A percentile compares a stretch with the other conserved stretches of the same genome.
Evolutionary conservation across 92 coral and sea anemone species (phyloP).

Genomic region (Heteractis magnifica): DNA sequence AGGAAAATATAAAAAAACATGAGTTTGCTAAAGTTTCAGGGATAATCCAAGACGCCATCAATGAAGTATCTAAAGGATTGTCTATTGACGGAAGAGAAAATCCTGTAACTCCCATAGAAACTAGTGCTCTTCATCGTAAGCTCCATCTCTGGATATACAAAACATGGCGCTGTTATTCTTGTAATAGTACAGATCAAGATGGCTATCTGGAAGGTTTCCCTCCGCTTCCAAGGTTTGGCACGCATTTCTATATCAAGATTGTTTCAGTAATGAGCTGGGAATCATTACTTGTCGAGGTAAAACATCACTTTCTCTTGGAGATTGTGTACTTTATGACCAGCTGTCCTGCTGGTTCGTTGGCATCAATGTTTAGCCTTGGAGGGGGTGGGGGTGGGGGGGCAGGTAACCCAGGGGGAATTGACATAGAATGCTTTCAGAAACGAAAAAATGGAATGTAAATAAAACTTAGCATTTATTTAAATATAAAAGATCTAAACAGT

Average conservation of each 20-base stretch:
- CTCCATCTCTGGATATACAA: conserved; percentile 69
- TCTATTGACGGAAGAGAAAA: not conserved
- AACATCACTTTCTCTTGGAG: not conserved
- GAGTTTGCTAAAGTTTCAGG: conserved; percentile 9
- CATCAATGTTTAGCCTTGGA: too few relatives aligned
- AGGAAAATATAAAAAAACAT: conserved; percentile 16
- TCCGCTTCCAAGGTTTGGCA: conserved; percentile 54
- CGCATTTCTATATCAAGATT: conserved; percentile 46
- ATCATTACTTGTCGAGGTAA: conserved; percentile 58
- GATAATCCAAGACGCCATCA: conserved; percentile 38
- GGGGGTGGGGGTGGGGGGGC: too few relatives aligned
- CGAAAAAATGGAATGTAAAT: too few relatives aligned
- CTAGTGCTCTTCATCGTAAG: conserved; percentile 41
- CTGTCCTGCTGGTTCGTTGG: too few relatives aligned
- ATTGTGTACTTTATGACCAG: too few relatives aligned
- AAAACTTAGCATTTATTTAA: too few relatives aligned
- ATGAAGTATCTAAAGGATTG: conserved; percentile 38
- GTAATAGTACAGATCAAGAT: conserved; percentile 9
- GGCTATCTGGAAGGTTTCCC: conserved; percentile 53
- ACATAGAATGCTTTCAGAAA: too few relatives aligned
- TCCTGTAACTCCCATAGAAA: conserved; percentile 28
- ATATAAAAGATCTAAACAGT: too few relatives aligned
- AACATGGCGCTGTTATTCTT: conserved; percentile 25
- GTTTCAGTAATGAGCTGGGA: conserved; percentile 60
- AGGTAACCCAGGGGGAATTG: too few relatives aligned